Evolutionary conservation across 2,797 vertebrate species (phyloP), one percentile per base, ranked within the genome.

Genomic region (Naso thynnoides): DNA sequence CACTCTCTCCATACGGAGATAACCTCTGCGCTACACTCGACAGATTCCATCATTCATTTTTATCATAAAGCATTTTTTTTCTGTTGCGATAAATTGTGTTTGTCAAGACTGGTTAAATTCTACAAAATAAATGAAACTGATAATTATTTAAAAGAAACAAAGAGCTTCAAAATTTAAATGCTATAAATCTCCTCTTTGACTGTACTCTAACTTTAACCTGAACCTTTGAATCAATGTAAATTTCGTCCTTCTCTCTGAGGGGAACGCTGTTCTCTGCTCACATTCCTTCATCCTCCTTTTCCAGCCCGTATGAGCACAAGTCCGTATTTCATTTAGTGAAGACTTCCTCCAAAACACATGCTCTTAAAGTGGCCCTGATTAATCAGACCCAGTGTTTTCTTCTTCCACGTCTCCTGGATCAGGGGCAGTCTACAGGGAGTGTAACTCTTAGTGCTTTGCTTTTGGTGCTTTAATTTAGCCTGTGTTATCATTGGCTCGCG

Each of bases 311-410:
- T 81, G 86, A 85, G 81, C 90, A 88, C 82, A 66, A 77, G 89
- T 76, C 91, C 92, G 85, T 96, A 97, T 95, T 96, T 97, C 94
- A 97, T 92, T 95, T 92, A 96, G 92, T 95, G 90, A 97, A 96
- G 96, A 97, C 95, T 96, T 97, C 96, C 96, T 96, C 91, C 91
- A 94, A 94, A 96, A 95, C 93, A 95, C 89, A 89, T 91, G 88
- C 95, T 94, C 91, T 93, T 93, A 92, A 81, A 87, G 92, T 88
- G 93, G 81, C 83, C 49, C 84, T 90, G 91, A 96, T 96, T 95
- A 96, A 97, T 96, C 94, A 94, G 89, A 63, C 70, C 62, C 88
- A 85, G 95, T 74, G 89, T 90, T 93, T 93, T 95, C 93, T 94
- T 94, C 80, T 80, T 91, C 60, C 45, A 47, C 50, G 38, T 83